Evolutionary conservation across 2,797 vertebrate species (phyloP).

Genomic region (Pampus argenteus): DNA sequence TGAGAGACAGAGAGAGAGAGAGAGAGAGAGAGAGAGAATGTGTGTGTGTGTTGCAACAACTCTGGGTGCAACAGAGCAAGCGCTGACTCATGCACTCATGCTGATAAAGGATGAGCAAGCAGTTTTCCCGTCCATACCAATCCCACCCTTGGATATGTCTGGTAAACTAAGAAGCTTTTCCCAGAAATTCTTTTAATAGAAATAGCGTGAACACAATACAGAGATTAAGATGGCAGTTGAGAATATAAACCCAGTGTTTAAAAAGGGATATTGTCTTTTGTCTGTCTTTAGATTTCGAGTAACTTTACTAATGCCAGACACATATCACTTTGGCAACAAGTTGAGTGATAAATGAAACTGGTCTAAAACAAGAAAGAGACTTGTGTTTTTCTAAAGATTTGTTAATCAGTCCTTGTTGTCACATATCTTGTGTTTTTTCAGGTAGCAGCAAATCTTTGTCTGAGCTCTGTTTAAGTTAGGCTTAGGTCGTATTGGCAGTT

Average conservation of each 20-base stretch:
- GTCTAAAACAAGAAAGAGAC: background rate
- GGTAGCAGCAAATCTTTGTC: conserved; percentile 18
- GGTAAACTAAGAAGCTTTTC: conserved; percentile 47
- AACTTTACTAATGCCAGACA: background rate
- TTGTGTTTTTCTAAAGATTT: conserved; percentile 15
- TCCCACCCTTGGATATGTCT: conserved; percentile 61
- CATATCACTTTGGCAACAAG: background rate
- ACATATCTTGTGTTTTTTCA: background rate
- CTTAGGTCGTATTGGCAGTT: background rate
- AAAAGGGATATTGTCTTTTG: conserved; percentile 12
- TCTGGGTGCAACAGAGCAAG: conserved; percentile 76
- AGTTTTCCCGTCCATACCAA: conserved; percentile 76
- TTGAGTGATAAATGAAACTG: conserved; percentile 3
- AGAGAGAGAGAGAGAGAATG: conserved; percentile 7
- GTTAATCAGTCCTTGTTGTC: background rate
- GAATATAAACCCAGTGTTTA: conserved; percentile 17
- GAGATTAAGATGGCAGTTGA: conserved; percentile 4
- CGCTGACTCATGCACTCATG: conserved; percentile 90
- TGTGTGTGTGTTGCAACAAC: conserved; percentile 74
- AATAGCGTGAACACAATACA: conserved; percentile 1
- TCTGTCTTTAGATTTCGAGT: conserved; percentile 6
- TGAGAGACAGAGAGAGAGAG: conserved; percentile 1
- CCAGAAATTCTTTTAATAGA: conserved; percentile 39
- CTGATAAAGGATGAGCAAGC: conserved; percentile 92
- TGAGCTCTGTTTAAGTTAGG: conserved; percentile 8